Percentiles rank a stretch among this genome's conserved stretches.
Evolutionary conservation across 2,797 vertebrate species (phyloP).

Genomic region (Sebastes umbrosus): DNA sequence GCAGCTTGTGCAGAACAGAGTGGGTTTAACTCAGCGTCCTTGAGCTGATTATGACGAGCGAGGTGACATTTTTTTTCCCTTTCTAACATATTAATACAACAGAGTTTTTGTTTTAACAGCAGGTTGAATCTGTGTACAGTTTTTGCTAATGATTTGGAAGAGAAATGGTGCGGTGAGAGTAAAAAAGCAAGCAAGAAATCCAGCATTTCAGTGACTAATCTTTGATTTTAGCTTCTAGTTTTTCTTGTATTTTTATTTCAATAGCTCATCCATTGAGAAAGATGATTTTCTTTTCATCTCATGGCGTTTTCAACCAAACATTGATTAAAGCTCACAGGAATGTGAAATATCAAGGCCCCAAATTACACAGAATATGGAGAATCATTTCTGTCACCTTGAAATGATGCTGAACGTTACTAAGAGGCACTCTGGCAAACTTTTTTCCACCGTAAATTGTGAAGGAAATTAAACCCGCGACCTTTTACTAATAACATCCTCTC

Average conservation of each 20-base stretch:
- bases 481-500: background rate
- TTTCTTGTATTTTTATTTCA: background rate
- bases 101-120: conserved; percentile 54
- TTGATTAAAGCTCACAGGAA: background rate
- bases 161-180: background rate
- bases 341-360: background rate
- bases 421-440: background rate
- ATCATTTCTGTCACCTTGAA: background rate
- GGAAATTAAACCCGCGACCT: background rate
- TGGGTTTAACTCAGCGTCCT: conserved; percentile 50
- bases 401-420: background rate
- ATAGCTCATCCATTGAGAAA: background rate
- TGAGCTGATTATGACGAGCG: conserved; percentile 61
- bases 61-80: conserved; percentile 35
- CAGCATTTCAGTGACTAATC: background rate
- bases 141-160: background rate
- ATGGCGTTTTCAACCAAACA: background rate
- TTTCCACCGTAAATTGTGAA: background rate
- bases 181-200: background rate
- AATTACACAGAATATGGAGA: background rate
- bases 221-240: background rate
- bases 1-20: conserved; percentile 64
- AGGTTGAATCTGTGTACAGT: conserved; percentile 26
- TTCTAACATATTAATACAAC: conserved; percentile 44
- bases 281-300: background rate